phyloP scores from a whole-genome alignment of 1,140 invertebrate species.

The Chrysoperla carnea region DNA sequence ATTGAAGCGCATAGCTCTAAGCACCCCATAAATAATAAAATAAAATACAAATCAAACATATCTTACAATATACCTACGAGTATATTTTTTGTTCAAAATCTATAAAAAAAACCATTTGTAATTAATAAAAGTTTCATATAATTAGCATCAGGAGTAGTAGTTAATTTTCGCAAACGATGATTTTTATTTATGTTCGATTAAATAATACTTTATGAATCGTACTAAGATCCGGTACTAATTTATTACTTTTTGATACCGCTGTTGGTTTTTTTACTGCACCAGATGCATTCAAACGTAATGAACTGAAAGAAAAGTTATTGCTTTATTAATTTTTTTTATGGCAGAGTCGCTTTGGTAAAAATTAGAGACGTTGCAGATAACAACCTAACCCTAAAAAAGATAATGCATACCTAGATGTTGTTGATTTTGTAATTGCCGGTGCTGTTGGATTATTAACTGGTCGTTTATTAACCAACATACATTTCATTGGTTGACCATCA shows the following conservation, averaged over 20 bases:
- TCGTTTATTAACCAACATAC: slow-evolving; percentile 52
- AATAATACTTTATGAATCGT: slow-evolving; percentile 24
- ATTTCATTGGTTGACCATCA: slow-evolving; percentile 72
- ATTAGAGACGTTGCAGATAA: not conserved
- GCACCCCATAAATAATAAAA: too few relatives aligned
- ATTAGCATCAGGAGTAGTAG: too few relatives aligned
- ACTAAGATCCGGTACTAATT: slow-evolving; percentile 19
- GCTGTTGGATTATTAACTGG: slow-evolving; percentile 37
- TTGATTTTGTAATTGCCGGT: slow-evolving; percentile 20
- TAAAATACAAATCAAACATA: too few relatives aligned
- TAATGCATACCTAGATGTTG: slow-evolving; percentile 6
- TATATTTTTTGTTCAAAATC: too few relatives aligned
- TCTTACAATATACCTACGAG: too few relatives aligned
- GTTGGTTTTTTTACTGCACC: slow-evolving; percentile 1
- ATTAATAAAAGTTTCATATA: too few relatives aligned
- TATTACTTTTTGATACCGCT: slow-evolving; percentile 8
- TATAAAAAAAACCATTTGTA: too few relatives aligned
- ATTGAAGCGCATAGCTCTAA: too few relatives aligned
- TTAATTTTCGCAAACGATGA: too few relatives aligned
- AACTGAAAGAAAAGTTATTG: too few relatives aligned
- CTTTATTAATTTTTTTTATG: too few relatives aligned
- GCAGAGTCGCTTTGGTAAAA: too few relatives aligned
- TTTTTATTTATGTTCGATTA: slow-evolving; percentile 6
- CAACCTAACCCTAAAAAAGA: not conserved
- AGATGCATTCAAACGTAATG: not conserved